Evolutionary conservation across 2,888 invertebrate species (phyloP).

Genomic region (Sycophila texana): DNA sequence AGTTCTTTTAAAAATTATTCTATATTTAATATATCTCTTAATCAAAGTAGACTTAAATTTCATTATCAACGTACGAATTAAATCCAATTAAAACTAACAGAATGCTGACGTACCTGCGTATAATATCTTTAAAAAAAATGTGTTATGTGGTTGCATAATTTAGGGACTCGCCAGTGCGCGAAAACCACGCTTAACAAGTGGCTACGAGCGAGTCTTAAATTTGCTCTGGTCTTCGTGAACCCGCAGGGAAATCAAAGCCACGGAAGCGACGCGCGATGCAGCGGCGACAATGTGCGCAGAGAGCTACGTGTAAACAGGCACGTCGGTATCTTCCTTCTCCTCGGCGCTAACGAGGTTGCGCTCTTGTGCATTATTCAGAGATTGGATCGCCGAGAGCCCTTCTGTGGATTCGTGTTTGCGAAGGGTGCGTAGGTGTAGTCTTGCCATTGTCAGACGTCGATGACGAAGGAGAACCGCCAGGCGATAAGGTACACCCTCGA

Average conservation of each 20-base stretch:
- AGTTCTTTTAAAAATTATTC: too few relatives aligned
- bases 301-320: slow-evolving; percentile 35
- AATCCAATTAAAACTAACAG: background rate
- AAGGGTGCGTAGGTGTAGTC: too few relatives aligned
- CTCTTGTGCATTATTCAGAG: slow-evolving; percentile 58
- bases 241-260: slow-evolving; percentile 6
- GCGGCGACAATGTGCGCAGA: background rate
- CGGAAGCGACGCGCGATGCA: background rate
- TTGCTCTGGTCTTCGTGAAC: background rate
- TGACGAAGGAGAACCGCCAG: too few relatives aligned
- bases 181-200: slow-evolving; percentile 9
- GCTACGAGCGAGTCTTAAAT: slow-evolving; percentile 10
- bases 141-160: background rate
- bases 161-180: background rate
- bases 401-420: too few relatives aligned
- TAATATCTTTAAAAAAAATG: background rate
- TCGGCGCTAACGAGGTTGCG: slow-evolving; percentile 35
- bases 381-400: slow-evolving; percentile 37
- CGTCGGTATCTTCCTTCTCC: background rate
- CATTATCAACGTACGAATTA: too few relatives aligned
- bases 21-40: too few relatives aligned
- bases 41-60: too few relatives aligned
- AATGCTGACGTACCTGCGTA: background rate
- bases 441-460: too few relatives aligned
- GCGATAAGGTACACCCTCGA: too few relatives aligned